Evolutionary conservation across 2,797 vertebrate species (phyloP), one percentile per base, ranked within the genome.

Genomic region (Nasua narica): DNA sequence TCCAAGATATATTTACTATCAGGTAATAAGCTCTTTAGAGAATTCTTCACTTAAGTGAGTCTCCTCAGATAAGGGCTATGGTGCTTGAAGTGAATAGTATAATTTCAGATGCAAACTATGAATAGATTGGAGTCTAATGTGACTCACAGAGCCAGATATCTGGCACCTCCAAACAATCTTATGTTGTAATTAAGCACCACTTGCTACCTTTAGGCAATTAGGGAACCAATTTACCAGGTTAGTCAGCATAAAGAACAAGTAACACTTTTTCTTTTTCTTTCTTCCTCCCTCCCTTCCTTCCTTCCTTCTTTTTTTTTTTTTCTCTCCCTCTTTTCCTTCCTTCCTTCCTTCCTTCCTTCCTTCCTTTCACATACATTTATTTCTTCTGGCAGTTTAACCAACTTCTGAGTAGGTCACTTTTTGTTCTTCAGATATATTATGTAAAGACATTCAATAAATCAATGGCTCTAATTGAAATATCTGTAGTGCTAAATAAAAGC

Each of bases 381-480:
- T 93, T 90, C 81, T 96, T 79, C 32, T 54, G 15, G 52, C 35
- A 83, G 56, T 87, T 74, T 29, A 90, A 70, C 67, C 76, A 72
- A 56, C 46, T 62, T 95, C 79, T 90, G 62, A 90, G 40, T 60
- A 46, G 54, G 6, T 86, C 37, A 84, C 21, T 46, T 32, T 83
- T 91, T 86, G 56, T 93, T 95, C 79, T 78, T 18, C 16, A 19
- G 12, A 27, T 83, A 54, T 89, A 88, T 60, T 65, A 76, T 60
- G 46, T 58, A 81, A 90, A 77, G 37, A 16, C 43, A 52, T 84
- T 84, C 58, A 88, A 62, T 84, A 89, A 91, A 69, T 91, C 50
- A 89, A 3, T 52, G 14, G 74, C 46, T 95, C 89, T 87, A 76
- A 76, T 79, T 91, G 69, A 94, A 93, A 91, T 46, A 96, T 90